Conservation (phyloP, 2,797 vertebrate genomes). For the Xenentodon cancila region DNA sequence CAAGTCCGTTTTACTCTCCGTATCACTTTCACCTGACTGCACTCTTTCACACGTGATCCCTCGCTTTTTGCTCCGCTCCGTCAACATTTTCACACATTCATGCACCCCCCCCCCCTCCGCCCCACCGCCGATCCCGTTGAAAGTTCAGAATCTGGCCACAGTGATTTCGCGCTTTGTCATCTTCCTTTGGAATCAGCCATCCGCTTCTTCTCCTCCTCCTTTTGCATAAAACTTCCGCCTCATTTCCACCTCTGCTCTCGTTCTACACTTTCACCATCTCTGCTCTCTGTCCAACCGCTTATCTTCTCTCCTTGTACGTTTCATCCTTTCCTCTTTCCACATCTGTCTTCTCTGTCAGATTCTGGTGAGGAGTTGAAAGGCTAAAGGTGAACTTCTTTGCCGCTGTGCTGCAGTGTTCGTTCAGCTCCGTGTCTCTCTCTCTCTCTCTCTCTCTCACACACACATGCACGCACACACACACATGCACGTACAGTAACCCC, state of each 20-base stretch:
- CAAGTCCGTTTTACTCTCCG: constrained; percentile 58
- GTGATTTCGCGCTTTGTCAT: constrained; percentile 23
- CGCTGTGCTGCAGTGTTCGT: constrained; percentile 6
- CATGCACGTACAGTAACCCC: not conserved
- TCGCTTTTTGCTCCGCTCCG: constrained; percentile 55
- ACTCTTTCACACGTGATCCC: constrained; percentile 65
- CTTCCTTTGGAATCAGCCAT: constrained; percentile 46
- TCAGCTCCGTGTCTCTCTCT: constrained; percentile 1
- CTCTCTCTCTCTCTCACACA: constrained; percentile 1
- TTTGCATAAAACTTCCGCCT: no score
- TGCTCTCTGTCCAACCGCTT: not conserved
- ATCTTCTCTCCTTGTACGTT: not conserved
- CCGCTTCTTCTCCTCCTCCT: constrained; percentile 1
- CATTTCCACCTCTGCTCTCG: no score
- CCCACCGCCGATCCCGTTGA: no score
- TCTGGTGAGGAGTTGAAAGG: constrained; percentile 21
- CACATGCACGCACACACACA: not conserved
- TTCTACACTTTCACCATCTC: constrained; percentile 1
- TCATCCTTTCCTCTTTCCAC: not conserved
- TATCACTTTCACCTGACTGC: constrained; percentile 80
- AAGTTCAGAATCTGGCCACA: constrained; percentile 11
- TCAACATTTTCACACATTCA: constrained; percentile 61
- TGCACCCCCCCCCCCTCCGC: constrained; percentile 21
- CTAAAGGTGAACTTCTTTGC: constrained; percentile 22
- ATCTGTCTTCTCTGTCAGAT: constrained; percentile 5